Conservation (phyloP, 2,113 vertebrate species). For the Silurus glanis region DNA sequence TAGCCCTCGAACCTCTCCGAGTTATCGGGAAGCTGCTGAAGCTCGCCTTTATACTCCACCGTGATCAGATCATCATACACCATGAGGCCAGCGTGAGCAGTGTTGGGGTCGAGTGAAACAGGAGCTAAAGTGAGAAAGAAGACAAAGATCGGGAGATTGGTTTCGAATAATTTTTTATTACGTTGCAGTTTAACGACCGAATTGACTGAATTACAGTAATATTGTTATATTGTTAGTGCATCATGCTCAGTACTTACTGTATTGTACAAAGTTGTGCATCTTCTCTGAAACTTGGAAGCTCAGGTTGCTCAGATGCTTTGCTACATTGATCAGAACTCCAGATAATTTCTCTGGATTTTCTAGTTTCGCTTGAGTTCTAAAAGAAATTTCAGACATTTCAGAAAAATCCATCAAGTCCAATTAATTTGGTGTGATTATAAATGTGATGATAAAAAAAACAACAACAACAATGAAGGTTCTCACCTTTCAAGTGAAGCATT, state of each 20-base stretch:
- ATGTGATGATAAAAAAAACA: not conserved
- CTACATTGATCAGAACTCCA: constrained; percentile 50
- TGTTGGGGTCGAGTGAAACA: constrained; percentile 53
- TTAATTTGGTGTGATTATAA: not conserved
- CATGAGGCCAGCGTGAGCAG: constrained; percentile 31
- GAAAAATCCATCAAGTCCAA: not conserved
- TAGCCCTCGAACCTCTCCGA: constrained; percentile 49
- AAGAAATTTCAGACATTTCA: constrained; percentile 13
- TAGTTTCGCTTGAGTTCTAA: constrained; percentile 42
- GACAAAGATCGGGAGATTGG: not conserved
- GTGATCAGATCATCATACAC: constrained; percentile 53
- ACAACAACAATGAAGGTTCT: not conserved
- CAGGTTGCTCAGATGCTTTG: constrained; percentile 52
- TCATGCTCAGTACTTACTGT: constrained; percentile 44
- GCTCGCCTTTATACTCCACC: constrained; percentile 25
- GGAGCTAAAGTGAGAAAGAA: constrained; percentile 28
- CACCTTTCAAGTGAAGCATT: constrained; percentile 45
- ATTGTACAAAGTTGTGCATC: constrained; percentile 39
- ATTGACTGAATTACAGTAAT: no score
- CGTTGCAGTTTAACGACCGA: no score
- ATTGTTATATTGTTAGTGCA: no score
- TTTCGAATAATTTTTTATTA: no score
- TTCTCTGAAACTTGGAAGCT: constrained; percentile 50
- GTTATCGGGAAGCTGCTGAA: constrained; percentile 42
- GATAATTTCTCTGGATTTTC: constrained; percentile 40